Conservation (phyloP, 2,888 invertebrate genomes). For the Megalurothrips usitatus region DNA sequence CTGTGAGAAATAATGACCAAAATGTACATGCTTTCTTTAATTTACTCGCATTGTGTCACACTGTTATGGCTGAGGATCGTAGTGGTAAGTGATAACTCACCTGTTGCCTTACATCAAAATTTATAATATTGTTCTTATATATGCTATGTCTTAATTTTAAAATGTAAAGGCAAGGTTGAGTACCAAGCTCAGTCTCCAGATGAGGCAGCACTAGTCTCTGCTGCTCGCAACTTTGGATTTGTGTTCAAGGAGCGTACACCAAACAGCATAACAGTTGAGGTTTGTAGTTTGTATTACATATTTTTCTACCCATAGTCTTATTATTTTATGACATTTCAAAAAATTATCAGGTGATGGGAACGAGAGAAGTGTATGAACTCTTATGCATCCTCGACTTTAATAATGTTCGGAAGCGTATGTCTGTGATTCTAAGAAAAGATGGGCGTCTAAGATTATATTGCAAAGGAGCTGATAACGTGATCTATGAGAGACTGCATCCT, state of each 20-base stretch:
- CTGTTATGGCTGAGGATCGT: slow-evolving; percentile 95
- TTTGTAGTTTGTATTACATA: slow-evolving; percentile 41
- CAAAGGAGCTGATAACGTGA: slow-evolving; percentile 97
- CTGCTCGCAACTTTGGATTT: slow-evolving; percentile 97
- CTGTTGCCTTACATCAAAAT: background rate
- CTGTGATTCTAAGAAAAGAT: slow-evolving; percentile 81
- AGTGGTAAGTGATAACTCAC: slow-evolving; percentile 52
- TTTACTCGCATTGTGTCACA: slow-evolving; percentile 92
- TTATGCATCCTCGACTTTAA: slow-evolving; percentile 98
- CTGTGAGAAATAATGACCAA: slow-evolving; percentile 65
- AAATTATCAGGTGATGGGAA: slow-evolving; percentile 57
- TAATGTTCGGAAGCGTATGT: slow-evolving; percentile 98
- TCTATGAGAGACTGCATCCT: slow-evolving; percentile 84
- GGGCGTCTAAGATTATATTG: slow-evolving; percentile 78
- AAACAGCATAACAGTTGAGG: slow-evolving; percentile 88
- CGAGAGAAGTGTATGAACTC: slow-evolving; percentile 70
- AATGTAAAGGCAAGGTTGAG: slow-evolving; percentile 54
- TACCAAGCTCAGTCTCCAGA: slow-evolving; percentile 98
- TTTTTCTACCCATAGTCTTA: background rate
- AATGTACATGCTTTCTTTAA: slow-evolving; percentile 85
- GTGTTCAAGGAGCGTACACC: slow-evolving; percentile 92
- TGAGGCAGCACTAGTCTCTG: slow-evolving; percentile 94
- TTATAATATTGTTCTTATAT: background rate
- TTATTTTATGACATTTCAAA: slow-evolving; percentile 34
- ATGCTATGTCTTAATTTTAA: background rate